Evolutionary conservation across 2,113 vertebrate species (phyloP).

Genomic region (Dendropsophus ebraccatus): DNA sequence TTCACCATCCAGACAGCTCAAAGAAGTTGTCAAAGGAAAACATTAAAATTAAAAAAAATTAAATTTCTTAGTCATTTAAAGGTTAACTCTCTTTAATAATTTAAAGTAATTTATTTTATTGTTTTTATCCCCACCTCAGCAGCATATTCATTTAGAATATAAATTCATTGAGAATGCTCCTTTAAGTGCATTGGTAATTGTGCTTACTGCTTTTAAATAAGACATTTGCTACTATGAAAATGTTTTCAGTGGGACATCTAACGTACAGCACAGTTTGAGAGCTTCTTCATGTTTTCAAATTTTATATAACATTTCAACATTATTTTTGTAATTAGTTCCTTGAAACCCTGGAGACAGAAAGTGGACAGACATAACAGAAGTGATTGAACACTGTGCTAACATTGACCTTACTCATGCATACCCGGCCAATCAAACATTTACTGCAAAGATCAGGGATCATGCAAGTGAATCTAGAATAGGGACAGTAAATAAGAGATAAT

Average conservation of each 20-base stretch:
- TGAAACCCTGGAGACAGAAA: neutral
- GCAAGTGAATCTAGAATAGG: neutral
- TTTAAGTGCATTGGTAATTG: neutral
- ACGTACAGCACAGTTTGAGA: neutral
- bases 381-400: slow-evolving; percentile 5
- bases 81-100: too few relatives aligned
- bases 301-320: neutral
- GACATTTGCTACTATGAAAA: neutral
- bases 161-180: too few relatives aligned
- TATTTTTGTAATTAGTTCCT: neutral
- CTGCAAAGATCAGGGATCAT: slow-evolving; percentile 11
- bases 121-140: too few relatives aligned
- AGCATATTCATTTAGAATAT: too few relatives aligned
- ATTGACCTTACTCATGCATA: slow-evolving; percentile 1
- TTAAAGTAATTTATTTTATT: too few relatives aligned
- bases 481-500: slow-evolving; percentile 20
- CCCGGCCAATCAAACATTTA: neutral
- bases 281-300: neutral
- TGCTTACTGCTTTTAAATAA: neutral
- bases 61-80: too few relatives aligned
- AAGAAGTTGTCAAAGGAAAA: too few relatives aligned
- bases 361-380: neutral
- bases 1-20: too few relatives aligned
- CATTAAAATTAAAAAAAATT: too few relatives aligned
- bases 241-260: neutral